phyloP scores from a whole-genome alignment of 2,113 vertebrate genomes.

The Cheirogaleus medius region DNA sequence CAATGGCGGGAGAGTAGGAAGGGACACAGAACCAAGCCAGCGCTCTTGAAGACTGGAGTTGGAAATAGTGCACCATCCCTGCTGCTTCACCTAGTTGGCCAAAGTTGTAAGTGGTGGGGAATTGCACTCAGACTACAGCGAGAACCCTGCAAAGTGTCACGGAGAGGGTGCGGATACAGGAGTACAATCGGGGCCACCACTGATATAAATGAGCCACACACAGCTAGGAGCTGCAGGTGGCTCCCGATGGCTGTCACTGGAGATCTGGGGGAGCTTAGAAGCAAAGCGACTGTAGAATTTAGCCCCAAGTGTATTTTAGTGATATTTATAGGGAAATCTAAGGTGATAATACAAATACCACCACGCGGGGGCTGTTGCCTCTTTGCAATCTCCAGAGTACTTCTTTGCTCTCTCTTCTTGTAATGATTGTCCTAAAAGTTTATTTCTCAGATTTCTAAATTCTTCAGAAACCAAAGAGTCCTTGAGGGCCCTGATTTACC shows the following conservation, averaged over 20 bases:
- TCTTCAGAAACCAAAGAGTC: not conserved
- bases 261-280: not conserved
- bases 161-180: not conserved
- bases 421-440: not conserved
- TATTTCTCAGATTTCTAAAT: not conserved
- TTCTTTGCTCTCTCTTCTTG: not conserved
- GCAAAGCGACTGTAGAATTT: not conserved
- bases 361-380: not conserved
- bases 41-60: not conserved
- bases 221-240: not conserved
- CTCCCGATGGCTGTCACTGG: not conserved
- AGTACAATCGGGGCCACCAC: accelerated
- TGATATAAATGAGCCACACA: not conserved
- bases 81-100: not conserved
- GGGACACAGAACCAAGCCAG: not conserved
- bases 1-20: not conserved
- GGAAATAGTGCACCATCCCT: not conserved
- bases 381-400: not conserved
- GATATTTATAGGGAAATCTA: not conserved
- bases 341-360: not conserved
- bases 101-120: not conserved
- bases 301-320: not conserved
- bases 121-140: not conserved
- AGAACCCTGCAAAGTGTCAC: not conserved
- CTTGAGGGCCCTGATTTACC: not conserved